Base-by-base conservation (phyloP, 53 echinoderm and acorn worm species). In the Echinometra lucunter region DNA sequence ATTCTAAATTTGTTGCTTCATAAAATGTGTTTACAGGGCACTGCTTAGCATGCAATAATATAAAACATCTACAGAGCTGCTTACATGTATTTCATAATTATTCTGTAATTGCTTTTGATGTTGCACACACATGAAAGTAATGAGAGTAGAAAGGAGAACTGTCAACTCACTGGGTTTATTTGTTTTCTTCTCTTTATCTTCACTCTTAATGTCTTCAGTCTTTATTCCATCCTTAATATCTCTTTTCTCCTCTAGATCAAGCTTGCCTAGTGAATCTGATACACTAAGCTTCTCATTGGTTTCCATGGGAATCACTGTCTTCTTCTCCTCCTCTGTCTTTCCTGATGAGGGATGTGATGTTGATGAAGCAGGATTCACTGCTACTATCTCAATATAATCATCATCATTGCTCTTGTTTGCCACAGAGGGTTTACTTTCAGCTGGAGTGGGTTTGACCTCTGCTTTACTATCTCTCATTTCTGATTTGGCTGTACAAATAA, bases 191-290 rank as follows among this genome's bases (percentile, higher is more conserved):
- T 94, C 88, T 16, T 58, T 47, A 21, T 66, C 63, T 66, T 87
- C 63, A 28, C 25, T 42, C 82, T 82, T 82, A 1, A 55, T 40
- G 34, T 42, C 78, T 55, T 87, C 66, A 37, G 2, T 91, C 57
- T 93, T 95, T 44, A 91, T 92, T 23, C 34, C 58, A 38, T 88
- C 95, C 55, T 95, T 93, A 37, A 34, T 82, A 37, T 37, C 45
- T 74, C 90, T 63, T 57, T 42, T 44, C 85, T 83, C 85, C 40
- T 78, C 42, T 42, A 78, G 28, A 78, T 35, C 78, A 78, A 78
- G 78, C 6, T 78, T 42, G 19, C 42, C 18, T 42, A 78, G 78
- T 2, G 78, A 78, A 1, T 78, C 23, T 17, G 78, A 78, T 6
- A 78, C 88, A n/a, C 88, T 49, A 6, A 4, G 57, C 66, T 90